Evolutionary conservation across 2,113 vertebrate species (phyloP).

Genomic region (Halcyon malimbica): DNA sequence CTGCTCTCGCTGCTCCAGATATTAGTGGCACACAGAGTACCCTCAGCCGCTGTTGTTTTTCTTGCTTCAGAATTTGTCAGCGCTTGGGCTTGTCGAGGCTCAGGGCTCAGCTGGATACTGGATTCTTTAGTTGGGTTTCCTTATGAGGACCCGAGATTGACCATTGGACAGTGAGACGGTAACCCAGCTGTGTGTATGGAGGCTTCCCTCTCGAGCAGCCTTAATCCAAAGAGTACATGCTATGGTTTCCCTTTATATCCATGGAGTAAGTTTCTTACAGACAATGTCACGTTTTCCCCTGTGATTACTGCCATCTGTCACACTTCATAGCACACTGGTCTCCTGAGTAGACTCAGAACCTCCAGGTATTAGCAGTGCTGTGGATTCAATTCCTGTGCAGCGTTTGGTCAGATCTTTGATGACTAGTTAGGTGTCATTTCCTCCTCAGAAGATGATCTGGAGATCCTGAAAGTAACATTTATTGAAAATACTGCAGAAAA

Average conservation of each 20-base stretch:
- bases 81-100: background rate
- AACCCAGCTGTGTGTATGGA: fast-evolving
- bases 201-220: background rate
- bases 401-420: background rate
- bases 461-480: background rate
- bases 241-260: background rate
- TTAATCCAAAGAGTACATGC: background rate
- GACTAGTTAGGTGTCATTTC: fast-evolving
- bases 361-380: background rate
- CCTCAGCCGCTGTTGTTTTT: constrained; percentile 20
- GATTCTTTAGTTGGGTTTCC: constrained; percentile 19
- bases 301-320: background rate
- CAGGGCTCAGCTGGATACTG: background rate
- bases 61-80: constrained; percentile 13
- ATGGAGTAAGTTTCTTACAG: background rate
- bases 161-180: background rate
- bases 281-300: background rate
- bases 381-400: background rate
- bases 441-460: background rate
- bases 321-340: background rate
- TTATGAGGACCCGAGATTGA: background rate
- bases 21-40: background rate
- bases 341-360: background rate
- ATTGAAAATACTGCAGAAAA: background rate
- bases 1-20: background rate